Percentiles rank a stretch among this genome's conserved stretches.
phyloP scores from a whole-genome alignment of 2,113 vertebrate genomes.

The Syrrhaptes paradoxus region DNA sequence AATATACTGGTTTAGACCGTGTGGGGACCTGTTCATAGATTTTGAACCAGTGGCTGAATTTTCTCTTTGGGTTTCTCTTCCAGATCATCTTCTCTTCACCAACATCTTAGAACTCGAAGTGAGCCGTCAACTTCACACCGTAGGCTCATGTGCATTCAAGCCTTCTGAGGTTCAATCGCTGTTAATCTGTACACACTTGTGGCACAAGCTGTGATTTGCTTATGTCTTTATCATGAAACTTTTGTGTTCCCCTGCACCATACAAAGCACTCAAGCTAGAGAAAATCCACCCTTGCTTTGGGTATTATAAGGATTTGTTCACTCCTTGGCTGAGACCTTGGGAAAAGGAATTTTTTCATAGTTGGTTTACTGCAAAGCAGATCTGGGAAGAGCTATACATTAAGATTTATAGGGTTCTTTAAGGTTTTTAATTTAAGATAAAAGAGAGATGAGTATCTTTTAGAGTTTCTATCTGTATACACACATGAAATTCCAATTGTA shows the following conservation, averaged over 20 bases:
- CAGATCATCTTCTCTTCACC: background rate
- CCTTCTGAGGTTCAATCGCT: background rate
- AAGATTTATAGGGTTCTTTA: background rate
- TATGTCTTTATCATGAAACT: background rate
- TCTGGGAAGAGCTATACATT: background rate
- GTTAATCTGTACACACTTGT: background rate
- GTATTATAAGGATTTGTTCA: background rate
- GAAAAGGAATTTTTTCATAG: conserved; percentile 13
- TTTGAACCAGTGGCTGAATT: background rate
- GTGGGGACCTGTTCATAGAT: background rate
- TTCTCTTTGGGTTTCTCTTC: background rate
- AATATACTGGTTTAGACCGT: background rate
- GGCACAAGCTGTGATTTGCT: background rate
- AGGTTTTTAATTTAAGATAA: conserved; percentile 28
- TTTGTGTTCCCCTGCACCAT: background rate
- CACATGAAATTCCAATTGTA: background rate
- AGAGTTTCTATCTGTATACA: background rate
- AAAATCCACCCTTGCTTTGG: background rate
- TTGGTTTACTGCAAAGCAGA: background rate
- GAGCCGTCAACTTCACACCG: background rate
- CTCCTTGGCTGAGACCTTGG: background rate
- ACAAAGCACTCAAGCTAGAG: background rate
- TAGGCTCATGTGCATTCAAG: background rate
- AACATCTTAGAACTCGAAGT: background rate
- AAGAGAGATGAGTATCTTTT: background rate